Percentiles rank a stretch among this genome's conserved stretches.
phyloP scores from a whole-genome alignment of 2,888 invertebrate genomes.

The Sericinus montela region DNA sequence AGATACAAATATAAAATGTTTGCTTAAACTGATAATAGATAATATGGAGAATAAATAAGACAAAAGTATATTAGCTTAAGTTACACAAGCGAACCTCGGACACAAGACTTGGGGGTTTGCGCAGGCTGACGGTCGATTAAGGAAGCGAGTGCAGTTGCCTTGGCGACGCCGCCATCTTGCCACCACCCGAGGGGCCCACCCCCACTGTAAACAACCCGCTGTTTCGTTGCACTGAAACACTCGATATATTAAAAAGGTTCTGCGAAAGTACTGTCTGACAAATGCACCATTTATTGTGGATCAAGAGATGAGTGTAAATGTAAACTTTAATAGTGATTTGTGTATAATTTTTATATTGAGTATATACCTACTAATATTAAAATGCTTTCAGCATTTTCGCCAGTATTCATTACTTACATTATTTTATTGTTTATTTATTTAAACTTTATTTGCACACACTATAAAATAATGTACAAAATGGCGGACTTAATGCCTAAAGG shows the following conservation, averaged over 20 bases:
- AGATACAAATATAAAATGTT: no score
- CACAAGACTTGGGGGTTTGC: constrained; percentile 53
- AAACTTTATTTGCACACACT: no score
- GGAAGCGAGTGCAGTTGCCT: constrained; percentile 78
- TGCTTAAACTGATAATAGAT: no score
- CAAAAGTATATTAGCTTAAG: constrained; percentile 18
- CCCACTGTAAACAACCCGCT: constrained; percentile 72
- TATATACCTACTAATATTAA: no score
- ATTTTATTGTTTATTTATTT: no score
- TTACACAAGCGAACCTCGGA: constrained; percentile 66
- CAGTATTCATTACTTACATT: no score
- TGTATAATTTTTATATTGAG: neutral
- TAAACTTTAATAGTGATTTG: constrained; percentile 13
- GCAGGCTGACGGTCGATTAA: constrained; percentile 68
- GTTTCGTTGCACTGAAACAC: constrained; percentile 77
- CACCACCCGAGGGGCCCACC: constrained; percentile 35
- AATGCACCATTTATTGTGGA: constrained; percentile 49
- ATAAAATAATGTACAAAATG: no score
- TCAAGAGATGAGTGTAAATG: constrained; percentile 29
- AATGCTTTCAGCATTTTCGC: no score
- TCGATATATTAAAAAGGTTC: constrained; percentile 75
- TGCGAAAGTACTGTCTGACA: constrained; percentile 51
- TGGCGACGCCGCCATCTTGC: constrained; percentile 75
- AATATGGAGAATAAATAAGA: neutral
- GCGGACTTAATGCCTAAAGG: no score